Percentiles rank a stretch among this genome's conserved stretches.
Evolutionary conservation across 2,113 vertebrate genomes (phyloP).

Genomic region (Scophthalmus maximus): DNA sequence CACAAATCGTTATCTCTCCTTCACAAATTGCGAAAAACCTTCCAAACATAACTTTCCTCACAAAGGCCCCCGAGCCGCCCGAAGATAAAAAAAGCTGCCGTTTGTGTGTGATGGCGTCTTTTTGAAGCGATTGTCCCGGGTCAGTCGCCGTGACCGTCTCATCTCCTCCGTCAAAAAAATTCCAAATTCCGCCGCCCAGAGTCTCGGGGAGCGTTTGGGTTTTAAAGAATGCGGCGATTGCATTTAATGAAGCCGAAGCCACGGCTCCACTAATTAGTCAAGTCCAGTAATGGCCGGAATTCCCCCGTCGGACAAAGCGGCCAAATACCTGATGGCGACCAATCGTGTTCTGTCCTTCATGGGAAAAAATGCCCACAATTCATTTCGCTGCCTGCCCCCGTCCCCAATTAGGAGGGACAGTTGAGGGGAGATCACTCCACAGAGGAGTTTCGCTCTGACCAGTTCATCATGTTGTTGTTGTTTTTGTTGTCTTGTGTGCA

Average conservation of each 20-base stretch:
- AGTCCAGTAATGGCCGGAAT: constrained; percentile 71
- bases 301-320: constrained; percentile 57
- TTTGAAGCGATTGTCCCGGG: constrained; percentile 68
- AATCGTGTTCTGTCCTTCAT: constrained; percentile 66
- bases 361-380: constrained; percentile 69
- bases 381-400: constrained; percentile 57
- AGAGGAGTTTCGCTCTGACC: too few species aligned
- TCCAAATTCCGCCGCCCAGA: constrained; percentile 58
- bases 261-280: constrained; percentile 74
- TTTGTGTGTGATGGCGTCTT: constrained; percentile 48
- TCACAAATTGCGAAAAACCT: constrained; percentile 32
- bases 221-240: constrained; percentile 73
- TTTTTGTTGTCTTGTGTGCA: too few species aligned
- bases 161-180: constrained; percentile 60
- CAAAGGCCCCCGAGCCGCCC: constrained; percentile 41
- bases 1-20: constrained; percentile 54
- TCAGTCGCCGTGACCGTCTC: constrained; percentile 68
- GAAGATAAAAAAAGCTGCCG: constrained; percentile 71
- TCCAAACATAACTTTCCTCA: constrained; percentile 23
- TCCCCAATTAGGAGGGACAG: constrained; percentile 64
- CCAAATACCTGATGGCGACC: constrained; percentile 74
- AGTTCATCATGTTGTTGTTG: too few species aligned
- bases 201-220: constrained; percentile 53
- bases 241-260: constrained; percentile 70
- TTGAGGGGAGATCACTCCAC: constrained; percentile 20